Evolutionary conservation across 2,888 invertebrate genomes (phyloP), one percentile per base, ranked within the genome.

Genomic region (Pyrgus malvae): DNA sequence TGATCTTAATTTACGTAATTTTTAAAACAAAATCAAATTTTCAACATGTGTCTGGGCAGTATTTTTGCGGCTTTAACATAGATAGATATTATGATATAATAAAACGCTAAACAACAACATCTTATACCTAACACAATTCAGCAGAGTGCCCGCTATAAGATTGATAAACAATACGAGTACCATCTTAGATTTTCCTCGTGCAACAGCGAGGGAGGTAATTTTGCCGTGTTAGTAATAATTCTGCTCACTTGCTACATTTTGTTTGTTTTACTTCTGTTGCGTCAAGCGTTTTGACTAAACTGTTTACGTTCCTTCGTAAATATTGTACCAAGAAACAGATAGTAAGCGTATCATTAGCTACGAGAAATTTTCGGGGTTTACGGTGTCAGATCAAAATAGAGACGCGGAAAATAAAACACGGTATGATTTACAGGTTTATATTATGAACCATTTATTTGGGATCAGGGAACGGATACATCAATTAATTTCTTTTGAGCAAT

Each of bases 331-430:
- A 17, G 37, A 17, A 37, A 40, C 23, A 11, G 23, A 40, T 40
- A 23, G 23, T 40, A 23, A 40, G 21, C 21, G 23, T 12, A 23
- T 19, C 38, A 37, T 37, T 37, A 40, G 40, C 40, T 40, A 12
- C 40, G 23, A 40, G 12, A 16, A 16, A 35, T 16, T 14, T 40
- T 17, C 8, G 37, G 14, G 33, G 17, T 16, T 17, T 1, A 23
- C 23, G 21, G n/a, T 23, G 40, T 40, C 40, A 40, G 40, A 23
- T 40, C 40, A 40, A 40, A 40, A 40, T 7, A 23, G 12, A 40
- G 12, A 40, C 14, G 14, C 2, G 11, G 40, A 23, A 23, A 23
- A 40, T 23, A 38, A 17, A 3, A 7, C 3, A 4, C 16, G 23
- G 41, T 14, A 25, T 23, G 41, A 41, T 25, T 41, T 41, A 25